Evolutionary conservation across 2,888 invertebrate genomes (phyloP), one percentile per base, ranked within the genome.

Genomic region (Noctuana brunneofusca): DNA sequence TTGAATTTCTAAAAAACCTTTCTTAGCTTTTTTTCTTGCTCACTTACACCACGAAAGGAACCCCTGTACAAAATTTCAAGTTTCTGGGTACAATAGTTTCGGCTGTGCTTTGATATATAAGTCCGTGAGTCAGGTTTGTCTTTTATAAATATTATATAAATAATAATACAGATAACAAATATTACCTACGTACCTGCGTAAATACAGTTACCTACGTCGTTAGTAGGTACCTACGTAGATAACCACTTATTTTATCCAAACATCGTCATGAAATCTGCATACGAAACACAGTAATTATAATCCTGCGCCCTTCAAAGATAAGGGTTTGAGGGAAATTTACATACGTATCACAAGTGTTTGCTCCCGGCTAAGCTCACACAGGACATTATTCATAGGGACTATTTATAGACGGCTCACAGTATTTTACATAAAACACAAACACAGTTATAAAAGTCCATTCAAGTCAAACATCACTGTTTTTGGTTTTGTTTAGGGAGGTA

Each of bases 231-330:
- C 2, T 43, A 14, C 2, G 43, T 43, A 9, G n/a, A 30, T 50
- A 27, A 48, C 24, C 14, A 16, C 30, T 30, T 27, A 9, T 18
- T 52, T 52, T 30, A 30, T 14, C 50, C 18, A 52, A 52, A 52
- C 24, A 24, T 12, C 11, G 50, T 30, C 50, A 20, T 50, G n/a
- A 27, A 27, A 50, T 50, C 50, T 50, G 50, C 50, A 50, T 50
- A 50, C 9, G 6, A 27, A 27, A 27, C 22, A 24, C 41, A 14
- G 49, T 52, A 16, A 35, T 24, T 30, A 50, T 52, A 22, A 27
- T 52, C 48, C 53, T 41, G 14, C 41, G 22, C 22, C 16, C 50
- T 46, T 30, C 35, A 32, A 30, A 57, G 41, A 54, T 54, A 38
- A 38, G 14, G 54, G 35, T 20, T 53, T 14, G 16, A 53, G 53